Conservation (phyloP, 1,140 invertebrate species). For the Telenomus remus region DNA sequence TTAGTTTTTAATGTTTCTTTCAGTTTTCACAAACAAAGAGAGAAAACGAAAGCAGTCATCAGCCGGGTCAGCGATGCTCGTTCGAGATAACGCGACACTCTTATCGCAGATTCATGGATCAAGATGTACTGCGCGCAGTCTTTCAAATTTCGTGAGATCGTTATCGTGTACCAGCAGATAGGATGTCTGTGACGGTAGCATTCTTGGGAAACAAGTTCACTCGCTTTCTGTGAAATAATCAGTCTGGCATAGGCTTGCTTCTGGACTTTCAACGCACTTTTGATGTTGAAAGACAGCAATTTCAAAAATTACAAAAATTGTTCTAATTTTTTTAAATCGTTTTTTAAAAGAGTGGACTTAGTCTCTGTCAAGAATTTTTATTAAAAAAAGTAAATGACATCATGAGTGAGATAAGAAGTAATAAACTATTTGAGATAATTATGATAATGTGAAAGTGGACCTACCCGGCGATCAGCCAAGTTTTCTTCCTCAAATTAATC, state of each 20-base stretch:
- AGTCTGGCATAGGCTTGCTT: slow-evolving; percentile 23
- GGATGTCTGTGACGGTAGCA: slow-evolving; percentile 51
- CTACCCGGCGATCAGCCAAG: slow-evolving; percentile 14
- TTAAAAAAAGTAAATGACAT: slow-evolving; percentile 5
- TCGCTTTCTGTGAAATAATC: slow-evolving; percentile 47
- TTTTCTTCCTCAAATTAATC: slow-evolving; percentile 49
- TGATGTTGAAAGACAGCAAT: no score
- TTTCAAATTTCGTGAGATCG: slow-evolving; percentile 51
- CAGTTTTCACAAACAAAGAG: slow-evolving; percentile 8
- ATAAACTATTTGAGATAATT: slow-evolving; percentile 30
- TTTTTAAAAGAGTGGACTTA: no score
- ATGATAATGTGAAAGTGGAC: slow-evolving; percentile 49
- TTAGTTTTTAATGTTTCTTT: background rate
- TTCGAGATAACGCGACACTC: slow-evolving; percentile 26
- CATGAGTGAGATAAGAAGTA: slow-evolving; percentile 17
- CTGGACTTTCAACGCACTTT: no score
- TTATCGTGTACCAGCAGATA: slow-evolving; percentile 37
- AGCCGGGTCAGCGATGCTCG: slow-evolving; percentile 17
- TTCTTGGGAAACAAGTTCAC: slow-evolving; percentile 42
- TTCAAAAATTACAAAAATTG: no score
- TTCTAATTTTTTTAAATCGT: no score
- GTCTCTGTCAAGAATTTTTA: no score
- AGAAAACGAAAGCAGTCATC: slow-evolving; percentile 28
- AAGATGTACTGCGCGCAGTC: slow-evolving; percentile 36
- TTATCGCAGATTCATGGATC: slow-evolving; percentile 49